phyloP scores from a whole-genome alignment of 2,797 vertebrate genomes.

The Sebastes matsubarae region DNA sequence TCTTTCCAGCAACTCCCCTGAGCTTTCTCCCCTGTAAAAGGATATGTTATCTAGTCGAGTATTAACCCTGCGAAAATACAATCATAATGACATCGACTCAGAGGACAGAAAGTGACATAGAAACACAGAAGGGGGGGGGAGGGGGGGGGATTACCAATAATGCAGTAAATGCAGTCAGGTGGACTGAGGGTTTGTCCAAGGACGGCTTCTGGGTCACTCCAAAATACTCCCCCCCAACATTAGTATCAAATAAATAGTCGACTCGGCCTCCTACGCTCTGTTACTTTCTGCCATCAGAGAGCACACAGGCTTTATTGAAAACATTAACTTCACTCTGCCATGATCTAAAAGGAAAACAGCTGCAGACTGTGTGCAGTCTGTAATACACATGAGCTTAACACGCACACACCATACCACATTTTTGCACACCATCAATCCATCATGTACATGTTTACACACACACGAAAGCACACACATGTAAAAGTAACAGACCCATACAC shows the following conservation, averaged over 20 bases:
- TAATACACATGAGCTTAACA: not conserved
- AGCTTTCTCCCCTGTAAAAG: conserved; percentile 22
- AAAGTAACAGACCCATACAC: not conserved
- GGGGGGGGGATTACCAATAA: not conserved
- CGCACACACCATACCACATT: not conserved
- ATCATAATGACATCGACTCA: conserved; percentile 40
- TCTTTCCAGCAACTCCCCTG: conserved; percentile 41
- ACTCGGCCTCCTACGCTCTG: not conserved
- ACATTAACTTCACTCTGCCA: not conserved
- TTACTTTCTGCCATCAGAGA: not conserved
- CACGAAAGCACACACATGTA: not conserved
- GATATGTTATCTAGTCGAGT: conserved; percentile 40
- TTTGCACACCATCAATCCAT: not conserved
- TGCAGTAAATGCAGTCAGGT: not conserved
- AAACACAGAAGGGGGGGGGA: not conserved
- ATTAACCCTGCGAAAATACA: conserved; percentile 45
- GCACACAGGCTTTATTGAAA: not conserved
- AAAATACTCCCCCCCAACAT: not conserved
- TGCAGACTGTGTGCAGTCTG: not conserved
- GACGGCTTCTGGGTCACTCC: not conserved
- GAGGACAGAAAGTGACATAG: not conserved
- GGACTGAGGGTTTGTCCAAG: not conserved
- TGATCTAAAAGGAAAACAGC: not conserved
- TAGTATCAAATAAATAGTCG: conserved; percentile 13
- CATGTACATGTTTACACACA: not conserved